Evolutionary conservation across 2,113 vertebrate genomes (phyloP).

Genomic region (Harpagus bidentatus): DNA sequence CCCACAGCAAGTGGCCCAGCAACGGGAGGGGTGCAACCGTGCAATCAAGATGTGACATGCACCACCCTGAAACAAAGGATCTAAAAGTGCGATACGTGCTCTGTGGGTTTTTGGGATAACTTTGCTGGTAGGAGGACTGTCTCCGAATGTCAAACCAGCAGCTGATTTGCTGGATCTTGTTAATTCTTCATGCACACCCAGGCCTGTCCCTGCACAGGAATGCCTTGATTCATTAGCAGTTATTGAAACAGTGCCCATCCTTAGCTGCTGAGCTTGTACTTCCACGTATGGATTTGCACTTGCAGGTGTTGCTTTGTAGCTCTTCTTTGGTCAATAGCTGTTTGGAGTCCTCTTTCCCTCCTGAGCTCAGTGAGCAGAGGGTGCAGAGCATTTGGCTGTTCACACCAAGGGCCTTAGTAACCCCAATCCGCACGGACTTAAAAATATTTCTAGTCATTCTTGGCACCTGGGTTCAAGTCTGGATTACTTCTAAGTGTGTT

Average conservation of each 20-base stretch:
- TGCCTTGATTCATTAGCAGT: neutral
- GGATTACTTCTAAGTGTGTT: neutral
- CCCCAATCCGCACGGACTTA: neutral
- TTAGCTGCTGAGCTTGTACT: neutral
- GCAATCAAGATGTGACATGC: neutral
- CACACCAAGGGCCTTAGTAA: neutral
- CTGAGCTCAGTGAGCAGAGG: neutral
- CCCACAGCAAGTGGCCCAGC: neutral
- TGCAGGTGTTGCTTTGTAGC: neutral
- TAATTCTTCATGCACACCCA: neutral
- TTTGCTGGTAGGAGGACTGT: neutral
- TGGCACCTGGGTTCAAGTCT: neutral
- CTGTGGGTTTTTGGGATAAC: neutral
- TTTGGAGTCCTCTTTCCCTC: neutral
- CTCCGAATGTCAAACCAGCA: neutral
- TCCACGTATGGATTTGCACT: neutral
- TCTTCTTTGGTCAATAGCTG: neutral
- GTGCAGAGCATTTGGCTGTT: neutral
- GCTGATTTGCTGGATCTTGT: neutral
- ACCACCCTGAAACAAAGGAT: neutral
- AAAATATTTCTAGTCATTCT: neutral
- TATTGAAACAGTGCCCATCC: neutral
- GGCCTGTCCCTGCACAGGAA: neutral
- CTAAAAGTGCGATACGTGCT: neutral
- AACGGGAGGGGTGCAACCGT: rapidly evolving